These are phyloP conservation scores for Mastacembelus armatus DNA, from an alignment of 2,797 vertebrate genomes.

Conservation along the genomic window DNA sequence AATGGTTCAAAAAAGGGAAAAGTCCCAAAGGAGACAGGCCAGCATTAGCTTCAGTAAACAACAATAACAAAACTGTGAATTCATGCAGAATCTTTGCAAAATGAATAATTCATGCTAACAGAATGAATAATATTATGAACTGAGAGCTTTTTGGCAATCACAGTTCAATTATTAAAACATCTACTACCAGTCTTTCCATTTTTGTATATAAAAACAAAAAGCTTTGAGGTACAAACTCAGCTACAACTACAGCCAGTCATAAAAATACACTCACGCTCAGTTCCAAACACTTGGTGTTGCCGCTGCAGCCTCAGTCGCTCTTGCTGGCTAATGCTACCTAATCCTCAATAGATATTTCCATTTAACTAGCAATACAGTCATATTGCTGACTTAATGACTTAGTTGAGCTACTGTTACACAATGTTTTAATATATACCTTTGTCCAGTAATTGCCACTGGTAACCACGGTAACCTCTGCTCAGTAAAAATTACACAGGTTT, in stretches of 20 bases:
- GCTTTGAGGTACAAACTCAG: background rate
- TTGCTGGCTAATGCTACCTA: background rate
- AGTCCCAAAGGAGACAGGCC: background rate
- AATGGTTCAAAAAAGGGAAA: too few species aligned
- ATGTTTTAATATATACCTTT: background rate
- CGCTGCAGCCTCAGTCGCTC: too few species aligned
- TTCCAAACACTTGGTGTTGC: too few species aligned
- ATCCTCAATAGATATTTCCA: background rate
- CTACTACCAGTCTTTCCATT: too few species aligned
- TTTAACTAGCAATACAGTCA: background rate
- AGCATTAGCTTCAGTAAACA: constrained; percentile 18
- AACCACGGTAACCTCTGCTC: background rate
- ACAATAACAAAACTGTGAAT: background rate
- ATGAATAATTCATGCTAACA: constrained; percentile 17
- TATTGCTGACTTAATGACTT: background rate
- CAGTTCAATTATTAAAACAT: too few species aligned
- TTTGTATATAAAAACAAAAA: background rate
- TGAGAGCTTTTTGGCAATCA: background rate
- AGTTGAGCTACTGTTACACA: background rate
- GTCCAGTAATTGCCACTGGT: background rate
- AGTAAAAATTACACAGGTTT: background rate
- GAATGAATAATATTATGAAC: constrained; percentile 2
- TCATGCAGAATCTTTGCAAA: constrained; percentile 11
- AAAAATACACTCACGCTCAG: too few species aligned
- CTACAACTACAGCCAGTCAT: too few species aligned